phyloP scores from a whole-genome alignment of 2,113 vertebrate genomes.

The Trichechus manatus region DNA sequence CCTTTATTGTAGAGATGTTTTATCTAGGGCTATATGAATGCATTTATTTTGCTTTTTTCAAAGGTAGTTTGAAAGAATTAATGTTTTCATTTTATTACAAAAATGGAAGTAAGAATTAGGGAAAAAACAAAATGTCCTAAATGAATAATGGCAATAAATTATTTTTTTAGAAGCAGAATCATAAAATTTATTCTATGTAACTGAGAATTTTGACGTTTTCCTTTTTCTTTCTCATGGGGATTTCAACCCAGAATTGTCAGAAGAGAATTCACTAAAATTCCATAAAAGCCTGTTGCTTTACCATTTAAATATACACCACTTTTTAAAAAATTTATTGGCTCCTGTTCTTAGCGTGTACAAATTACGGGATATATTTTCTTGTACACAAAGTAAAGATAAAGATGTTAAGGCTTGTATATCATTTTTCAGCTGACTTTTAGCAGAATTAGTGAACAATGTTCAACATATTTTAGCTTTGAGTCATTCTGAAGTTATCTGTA shows the following conservation, averaged over 20 bases:
- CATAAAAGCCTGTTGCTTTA: not conserved
- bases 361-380: not conserved
- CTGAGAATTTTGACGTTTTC: not conserved
- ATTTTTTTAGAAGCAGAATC: slow-evolving; percentile 26
- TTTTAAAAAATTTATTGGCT: not conserved
- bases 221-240: not conserved
- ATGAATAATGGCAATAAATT: slow-evolving; percentile 40
- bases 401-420: not conserved
- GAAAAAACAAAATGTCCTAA: not conserved
- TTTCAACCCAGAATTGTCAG: not conserved
- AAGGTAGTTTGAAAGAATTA: slow-evolving; percentile 57
- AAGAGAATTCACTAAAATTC: not conserved
- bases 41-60: slow-evolving; percentile 34
- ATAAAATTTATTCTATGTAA: slow-evolving; percentile 38
- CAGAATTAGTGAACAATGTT: slow-evolving; percentile 48
- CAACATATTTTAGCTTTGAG: slow-evolving; percentile 17
- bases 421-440: not conserved
- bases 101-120: slow-evolving; percentile 35
- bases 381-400: not conserved
- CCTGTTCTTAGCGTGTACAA: not conserved
- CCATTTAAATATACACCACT: not conserved
- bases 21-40: not conserved
- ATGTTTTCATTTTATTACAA: not conserved
- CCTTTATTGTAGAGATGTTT: not conserved
- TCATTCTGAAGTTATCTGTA: slow-evolving; percentile 41